These are phyloP conservation scores for Australoheros facetus DNA, from an alignment of 2,797 vertebrate species.

Conservation along the genomic window DNA sequence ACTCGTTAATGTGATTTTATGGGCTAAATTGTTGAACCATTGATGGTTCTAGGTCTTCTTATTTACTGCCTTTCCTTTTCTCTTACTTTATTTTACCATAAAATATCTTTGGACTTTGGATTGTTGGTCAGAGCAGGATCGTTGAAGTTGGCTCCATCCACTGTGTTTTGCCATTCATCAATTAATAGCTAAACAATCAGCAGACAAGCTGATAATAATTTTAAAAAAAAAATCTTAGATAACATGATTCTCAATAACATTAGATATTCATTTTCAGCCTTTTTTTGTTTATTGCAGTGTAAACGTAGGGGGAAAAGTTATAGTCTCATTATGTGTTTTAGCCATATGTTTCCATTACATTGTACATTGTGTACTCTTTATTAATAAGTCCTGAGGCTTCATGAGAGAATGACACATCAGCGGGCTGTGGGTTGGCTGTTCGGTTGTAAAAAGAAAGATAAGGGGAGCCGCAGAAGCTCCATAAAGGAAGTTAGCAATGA, in stretches of 20 bases:
- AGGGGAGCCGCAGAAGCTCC: background rate
- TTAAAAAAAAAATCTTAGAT: background rate
- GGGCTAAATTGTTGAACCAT: too few relatives aligned
- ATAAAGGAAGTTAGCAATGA: constrained; percentile 56
- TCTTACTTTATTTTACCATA: background rate
- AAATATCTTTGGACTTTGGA: background rate
- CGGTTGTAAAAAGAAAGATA: constrained; percentile 14
- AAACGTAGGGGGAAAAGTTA: background rate
- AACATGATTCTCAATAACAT: background rate
- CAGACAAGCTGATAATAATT: background rate
- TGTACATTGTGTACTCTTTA: background rate
- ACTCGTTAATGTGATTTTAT: too few relatives aligned
- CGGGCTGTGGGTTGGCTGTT: constrained; percentile 5
- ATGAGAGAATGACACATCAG: constrained; percentile 44
- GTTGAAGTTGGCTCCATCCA: background rate
- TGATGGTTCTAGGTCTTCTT: too few relatives aligned
- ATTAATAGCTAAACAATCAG: background rate
- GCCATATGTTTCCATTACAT: constrained; percentile 9
- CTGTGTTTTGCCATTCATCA: background rate
- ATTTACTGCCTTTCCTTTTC: background rate
- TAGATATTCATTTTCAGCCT: background rate
- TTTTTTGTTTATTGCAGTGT: background rate
- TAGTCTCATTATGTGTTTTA: background rate
- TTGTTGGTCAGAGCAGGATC: background rate
- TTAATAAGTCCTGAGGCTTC: constrained; percentile 25